Evolutionary conservation across 2,113 vertebrate species (phyloP).

Genomic region (Archocentrus centrarchus): DNA sequence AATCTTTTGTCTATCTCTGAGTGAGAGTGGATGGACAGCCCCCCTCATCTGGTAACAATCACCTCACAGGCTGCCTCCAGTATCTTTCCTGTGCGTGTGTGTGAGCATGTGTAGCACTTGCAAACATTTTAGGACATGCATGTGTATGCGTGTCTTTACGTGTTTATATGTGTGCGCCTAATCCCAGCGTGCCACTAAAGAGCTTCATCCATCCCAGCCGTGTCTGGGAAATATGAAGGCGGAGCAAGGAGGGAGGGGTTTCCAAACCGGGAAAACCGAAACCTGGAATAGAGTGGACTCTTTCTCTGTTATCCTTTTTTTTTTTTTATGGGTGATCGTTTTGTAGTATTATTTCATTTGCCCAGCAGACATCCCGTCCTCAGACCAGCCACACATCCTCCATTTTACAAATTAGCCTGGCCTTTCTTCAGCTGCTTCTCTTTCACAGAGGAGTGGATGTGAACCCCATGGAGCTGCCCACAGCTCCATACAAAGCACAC

Average conservation of each 20-base stretch:
- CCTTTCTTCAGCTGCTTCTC: slow-evolving; percentile 47
- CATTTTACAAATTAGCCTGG: slow-evolving; percentile 50
- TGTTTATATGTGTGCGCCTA: slow-evolving; percentile 50
- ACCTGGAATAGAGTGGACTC: slow-evolving; percentile 35
- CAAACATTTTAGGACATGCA: slow-evolving; percentile 31
- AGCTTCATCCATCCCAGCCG: slow-evolving; percentile 60
- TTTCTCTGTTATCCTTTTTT: slow-evolving; percentile 24
- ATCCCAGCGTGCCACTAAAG: slow-evolving; percentile 64
- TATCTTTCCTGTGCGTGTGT: slow-evolving; percentile 42
- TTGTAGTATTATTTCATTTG: slow-evolving; percentile 62
- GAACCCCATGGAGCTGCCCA: slow-evolving; percentile 31
- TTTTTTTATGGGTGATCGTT: slow-evolving; percentile 47
- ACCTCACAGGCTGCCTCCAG: slow-evolving; percentile 64
- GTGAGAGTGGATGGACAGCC: slow-evolving; percentile 60
- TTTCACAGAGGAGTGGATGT: slow-evolving; percentile 29
- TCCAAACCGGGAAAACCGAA: slow-evolving; percentile 58
- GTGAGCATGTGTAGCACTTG: slow-evolving; percentile 4
- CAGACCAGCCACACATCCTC: slow-evolving; percentile 57
- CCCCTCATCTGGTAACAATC: slow-evolving; percentile 78
- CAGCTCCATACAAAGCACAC: slow-evolving; percentile 43
- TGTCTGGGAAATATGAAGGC: slow-evolving; percentile 70
- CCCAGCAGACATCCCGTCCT: slow-evolving; percentile 52
- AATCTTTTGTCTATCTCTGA: slow-evolving; percentile 68
- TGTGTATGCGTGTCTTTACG: slow-evolving; percentile 18
- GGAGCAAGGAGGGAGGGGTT: slow-evolving; percentile 2